Base-by-base conservation (phyloP, 2,113 vertebrate genomes). In the Pangasianodon gigas region DNA sequence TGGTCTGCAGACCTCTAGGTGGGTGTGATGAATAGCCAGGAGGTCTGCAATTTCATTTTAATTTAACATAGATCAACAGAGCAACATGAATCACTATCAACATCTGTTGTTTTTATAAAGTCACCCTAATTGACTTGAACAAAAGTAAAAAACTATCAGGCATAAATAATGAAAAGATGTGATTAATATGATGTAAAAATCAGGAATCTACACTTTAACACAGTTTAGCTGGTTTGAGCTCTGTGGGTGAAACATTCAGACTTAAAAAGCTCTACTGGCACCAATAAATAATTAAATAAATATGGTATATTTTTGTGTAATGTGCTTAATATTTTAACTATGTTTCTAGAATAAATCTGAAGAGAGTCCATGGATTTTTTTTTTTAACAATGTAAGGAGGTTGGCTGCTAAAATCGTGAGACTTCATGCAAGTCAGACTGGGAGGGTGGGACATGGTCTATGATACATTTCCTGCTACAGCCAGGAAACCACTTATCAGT, bases 401-500 rank as follows among this genome's bases (percentile, higher is more conserved):
- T 29, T 80, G 10, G 10, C 10, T 80, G 29, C 5, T 37, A 37
- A 56, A 21, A 56, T 82, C 51, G 56, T 37, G n/a, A 56, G n/a
- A 32, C 80, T 56, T 82, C 10, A 18, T 56, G 32, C 18, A 10
- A 54, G n/a, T 56, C 52, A 3, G 52, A 9, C 52, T 21, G 32
- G 18, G 8, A 19, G 51, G 18, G 80, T 37, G 18, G n/a, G 52
- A 13, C 21, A 26, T 5, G n/a, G 51, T 82, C 14, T 54, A 32
- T 82, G 24, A 48, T 82, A 10, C n/a, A 82, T 82, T 82, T 56
- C 52, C 80, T 37, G n/a, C 52, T 82, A 41, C 10, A 41, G 81
- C 19, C 81, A 83, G 54, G 81, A 41, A 58, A 83, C 81, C 52
- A 5, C 81, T 82, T 82, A 56, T 82, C 80, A 51, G 52, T 56